Percentiles rank a stretch among this genome's conserved stretches.
These are phyloP conservation scores for Neotoma lepida DNA, from an alignment of 2,113 vertebrate species.

Conservation along the genomic window DNA sequence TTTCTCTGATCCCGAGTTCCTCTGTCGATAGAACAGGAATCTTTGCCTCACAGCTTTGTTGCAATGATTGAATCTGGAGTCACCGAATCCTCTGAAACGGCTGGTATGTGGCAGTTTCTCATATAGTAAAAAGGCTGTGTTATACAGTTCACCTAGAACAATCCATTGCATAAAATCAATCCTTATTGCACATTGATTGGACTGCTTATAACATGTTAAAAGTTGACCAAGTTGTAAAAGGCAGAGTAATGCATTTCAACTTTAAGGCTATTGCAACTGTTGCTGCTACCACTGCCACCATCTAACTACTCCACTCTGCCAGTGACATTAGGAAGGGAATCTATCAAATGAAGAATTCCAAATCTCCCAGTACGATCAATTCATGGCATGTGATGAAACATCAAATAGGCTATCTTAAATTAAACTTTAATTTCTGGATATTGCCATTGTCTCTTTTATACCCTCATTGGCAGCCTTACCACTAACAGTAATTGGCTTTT, in stretches of 20 bases:
- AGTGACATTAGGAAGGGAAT: not conserved
- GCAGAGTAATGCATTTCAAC: not conserved
- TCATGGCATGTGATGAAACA: not conserved
- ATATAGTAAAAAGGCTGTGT: not conserved
- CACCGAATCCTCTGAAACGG: not conserved
- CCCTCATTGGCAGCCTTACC: not conserved
- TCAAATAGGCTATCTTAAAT: not conserved
- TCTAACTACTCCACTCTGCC: not conserved
- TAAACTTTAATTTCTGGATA: not conserved
- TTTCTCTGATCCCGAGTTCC: not conserved
- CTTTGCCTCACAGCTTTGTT: not conserved
- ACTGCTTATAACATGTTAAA: not conserved
- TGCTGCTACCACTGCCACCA: not conserved
- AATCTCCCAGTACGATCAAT: not conserved
- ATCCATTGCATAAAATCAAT: not conserved
- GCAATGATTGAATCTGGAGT: not conserved
- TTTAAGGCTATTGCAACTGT: not conserved
- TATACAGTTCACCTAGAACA: not conserved
- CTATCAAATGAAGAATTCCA: not conserved
- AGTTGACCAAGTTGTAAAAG: not conserved
- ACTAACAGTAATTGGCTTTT: constrained; percentile 26
- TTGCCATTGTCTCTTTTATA: not conserved
- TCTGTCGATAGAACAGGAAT: not conserved
- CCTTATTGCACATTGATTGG: not conserved
- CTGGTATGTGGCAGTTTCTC: not conserved